Base-by-base conservation (phyloP, 1,140 invertebrate genomes). In the Zaprionus camerounensis region DNA sequence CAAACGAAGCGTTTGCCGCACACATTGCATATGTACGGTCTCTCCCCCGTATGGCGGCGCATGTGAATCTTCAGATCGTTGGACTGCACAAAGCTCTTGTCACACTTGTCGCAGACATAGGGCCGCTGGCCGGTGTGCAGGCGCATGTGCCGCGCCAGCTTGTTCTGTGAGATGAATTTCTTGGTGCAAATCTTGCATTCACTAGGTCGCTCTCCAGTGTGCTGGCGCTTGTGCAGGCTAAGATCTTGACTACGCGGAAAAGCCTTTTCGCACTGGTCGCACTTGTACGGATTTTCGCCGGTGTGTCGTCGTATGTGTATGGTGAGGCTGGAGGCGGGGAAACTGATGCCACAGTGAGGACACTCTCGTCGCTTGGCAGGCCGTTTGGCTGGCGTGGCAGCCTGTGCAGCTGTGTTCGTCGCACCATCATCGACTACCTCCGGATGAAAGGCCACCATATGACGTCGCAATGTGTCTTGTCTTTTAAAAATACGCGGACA, bases 91-190 rank as follows among this genome's bases (percentile, higher is more conserved):
- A 95, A 95, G 2, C 93, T 93, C 74, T 94, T 94, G 12, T 93
- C 93, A 76, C 94, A 95, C 66, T 93, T 93, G 1, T 93, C 92
- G 67, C 94, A 95, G 71, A 94, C 82, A 83, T 95, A 95, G 0
- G 94, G 94, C 34, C 94, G 92, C 31, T 93, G 92, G 3, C 94
- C 95, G 0, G 94, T 94, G 75, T 95, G 95, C 1, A 95, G 93
- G 0, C 94, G 93, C 94, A 95, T 94, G 77, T 95, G 95, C 1
- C 94, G 93, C 0, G 94, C 93, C 77, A 95, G 88, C 78, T 95
- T 95, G 76, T 95, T 94, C 7, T 84, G 76, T 0, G 91, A 87
- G 11, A 82, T 85, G 49, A 94, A 94, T 1, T 94, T 93, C 55
- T 93, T 92, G 0, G 93, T 93, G 61, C 94, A 94, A 11, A 94